Evolutionary conservation across 2,797 vertebrate species (phyloP), one percentile per base, ranked within the genome.

Genomic region (Scolopax rusticola): DNA sequence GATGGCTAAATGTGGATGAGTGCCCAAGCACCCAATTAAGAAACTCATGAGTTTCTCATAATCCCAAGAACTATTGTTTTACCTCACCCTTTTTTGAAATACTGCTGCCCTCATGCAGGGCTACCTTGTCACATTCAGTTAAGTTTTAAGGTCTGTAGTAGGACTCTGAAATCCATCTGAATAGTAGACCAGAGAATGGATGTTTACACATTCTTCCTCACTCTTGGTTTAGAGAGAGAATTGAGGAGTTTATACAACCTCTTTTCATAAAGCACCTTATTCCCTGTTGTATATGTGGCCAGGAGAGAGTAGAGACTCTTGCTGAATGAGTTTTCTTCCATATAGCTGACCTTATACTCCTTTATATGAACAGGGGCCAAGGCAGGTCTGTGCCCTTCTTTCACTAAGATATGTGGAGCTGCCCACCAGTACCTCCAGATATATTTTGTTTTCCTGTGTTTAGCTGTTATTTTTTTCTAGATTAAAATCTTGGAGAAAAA

Each of bases 261-360:
- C 59, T 84, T 77, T 45, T 7, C 59, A 53, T 14, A 69, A 45
- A 92, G 11, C 43, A 54, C 33, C 23, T 84, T 64, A 25, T 7
- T 82, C 21, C 7, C 41, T n/a, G 17, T 32, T 2, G 0, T 18
- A 54, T 3, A 14, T 0, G 3, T 19, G 20, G 12, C 15, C 38
- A 53, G n/a, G 0, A 84, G 11, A 8, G 15, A 88, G 40, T 24
- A 77, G 64, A 21, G 27, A 43, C 5, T 48, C n/a, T 48, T 28
- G 32, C 3, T 48, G 56, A 77, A 43, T 47, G 20, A 76, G 15
- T 75, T 77, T 67, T 57, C 32, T 86, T 77, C 18, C 23, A 24
- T 38, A 32, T 5, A 41, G 27, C 47, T 48, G 47, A 48, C 47
- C 47, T 48, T 23, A 23, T 21, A 48, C 47, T 48, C 21, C 21